Percentiles rank a stretch among this genome's conserved stretches.
Evolutionary conservation across 1,140 invertebrate genomes (phyloP).

Genomic region (Camponotus pennsylvanicus): DNA sequence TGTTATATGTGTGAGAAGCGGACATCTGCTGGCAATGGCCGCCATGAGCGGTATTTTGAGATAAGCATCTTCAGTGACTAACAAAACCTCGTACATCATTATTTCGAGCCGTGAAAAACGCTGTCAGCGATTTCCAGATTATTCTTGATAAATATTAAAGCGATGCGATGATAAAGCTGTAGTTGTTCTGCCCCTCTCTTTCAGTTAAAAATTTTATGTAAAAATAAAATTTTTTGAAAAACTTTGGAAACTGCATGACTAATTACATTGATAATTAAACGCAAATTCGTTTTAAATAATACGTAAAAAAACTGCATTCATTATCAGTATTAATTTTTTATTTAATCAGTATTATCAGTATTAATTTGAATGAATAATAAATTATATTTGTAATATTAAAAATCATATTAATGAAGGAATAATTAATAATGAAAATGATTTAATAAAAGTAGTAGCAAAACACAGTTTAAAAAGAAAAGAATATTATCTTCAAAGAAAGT

Average conservation of each 20-base stretch:
- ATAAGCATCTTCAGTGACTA: constrained; percentile 77
- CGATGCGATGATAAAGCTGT: constrained; percentile 28
- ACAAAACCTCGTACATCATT: constrained; percentile 77
- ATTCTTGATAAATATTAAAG: constrained; percentile 34
- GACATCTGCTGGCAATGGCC: constrained; percentile 78
- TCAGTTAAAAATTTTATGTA: neutral
- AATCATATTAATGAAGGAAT: neutral
- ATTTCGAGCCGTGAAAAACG: constrained; percentile 66
- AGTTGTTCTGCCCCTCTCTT: neutral
- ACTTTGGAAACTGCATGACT: neutral
- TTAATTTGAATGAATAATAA: neutral
- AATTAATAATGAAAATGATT: neutral
- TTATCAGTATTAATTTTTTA: too few relatives aligned
- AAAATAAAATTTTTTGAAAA: neutral
- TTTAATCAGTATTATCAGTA: neutral
- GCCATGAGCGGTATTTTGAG: constrained; percentile 70
- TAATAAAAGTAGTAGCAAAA: neutral
- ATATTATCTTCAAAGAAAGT: too few relatives aligned
- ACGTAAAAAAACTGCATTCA: neutral
- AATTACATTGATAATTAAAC: neutral
- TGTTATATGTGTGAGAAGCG: constrained; percentile 77
- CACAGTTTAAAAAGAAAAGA: too few relatives aligned
- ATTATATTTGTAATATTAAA: too few relatives aligned
- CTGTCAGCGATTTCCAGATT: constrained; percentile 62
- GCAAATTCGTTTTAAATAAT: too few relatives aligned